Conservation (phyloP, 1,140 invertebrate species). For the Trichoplusia ni region DNA sequence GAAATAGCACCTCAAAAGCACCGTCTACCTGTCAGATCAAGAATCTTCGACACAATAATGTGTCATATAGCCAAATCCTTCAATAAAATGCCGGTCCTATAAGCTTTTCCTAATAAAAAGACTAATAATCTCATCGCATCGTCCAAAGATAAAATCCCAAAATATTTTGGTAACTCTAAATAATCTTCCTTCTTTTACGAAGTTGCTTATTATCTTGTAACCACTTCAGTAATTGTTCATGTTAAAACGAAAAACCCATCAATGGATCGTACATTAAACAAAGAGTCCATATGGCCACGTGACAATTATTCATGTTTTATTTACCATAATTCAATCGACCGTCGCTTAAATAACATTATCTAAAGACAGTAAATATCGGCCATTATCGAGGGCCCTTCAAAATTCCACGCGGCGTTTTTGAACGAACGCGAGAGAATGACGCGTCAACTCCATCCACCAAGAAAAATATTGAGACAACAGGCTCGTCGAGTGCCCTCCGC, state of each 20-base stretch:
- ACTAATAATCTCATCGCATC: neutral
- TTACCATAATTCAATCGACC: slow-evolving; percentile 65
- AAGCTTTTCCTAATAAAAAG: slow-evolving; percentile 32
- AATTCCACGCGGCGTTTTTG: slow-evolving; percentile 75
- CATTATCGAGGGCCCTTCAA: slow-evolving; percentile 75
- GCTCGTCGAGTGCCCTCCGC: slow-evolving; percentile 64
- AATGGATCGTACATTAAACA: slow-evolving; percentile 23
- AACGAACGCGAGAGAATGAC: slow-evolving; percentile 67
- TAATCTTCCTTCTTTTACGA: neutral
- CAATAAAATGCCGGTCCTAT: slow-evolving; percentile 32
- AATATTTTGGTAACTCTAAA: neutral
- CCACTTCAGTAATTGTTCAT: slow-evolving; percentile 9
- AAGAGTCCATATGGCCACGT: slow-evolving; percentile 39
- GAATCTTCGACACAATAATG: slow-evolving; percentile 47
- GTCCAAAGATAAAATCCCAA: too few relatives aligned
- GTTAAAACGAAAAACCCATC: slow-evolving; percentile 1
- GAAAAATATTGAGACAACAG: slow-evolving; percentile 81
- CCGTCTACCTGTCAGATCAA: slow-evolving; percentile 65
- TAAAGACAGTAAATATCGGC: slow-evolving; percentile 76
- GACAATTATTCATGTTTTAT: slow-evolving; percentile 66
- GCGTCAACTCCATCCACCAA: slow-evolving; percentile 72
- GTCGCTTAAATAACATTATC: slow-evolving; percentile 75
- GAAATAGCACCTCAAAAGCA: slow-evolving; percentile 54
- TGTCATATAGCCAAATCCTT: slow-evolving; percentile 48
- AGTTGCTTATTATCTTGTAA: slow-evolving; percentile 14